These are phyloP conservation scores for Callipepla californica DNA, from an alignment of 2,113 vertebrate genomes.

Conservation along the genomic window DNA sequence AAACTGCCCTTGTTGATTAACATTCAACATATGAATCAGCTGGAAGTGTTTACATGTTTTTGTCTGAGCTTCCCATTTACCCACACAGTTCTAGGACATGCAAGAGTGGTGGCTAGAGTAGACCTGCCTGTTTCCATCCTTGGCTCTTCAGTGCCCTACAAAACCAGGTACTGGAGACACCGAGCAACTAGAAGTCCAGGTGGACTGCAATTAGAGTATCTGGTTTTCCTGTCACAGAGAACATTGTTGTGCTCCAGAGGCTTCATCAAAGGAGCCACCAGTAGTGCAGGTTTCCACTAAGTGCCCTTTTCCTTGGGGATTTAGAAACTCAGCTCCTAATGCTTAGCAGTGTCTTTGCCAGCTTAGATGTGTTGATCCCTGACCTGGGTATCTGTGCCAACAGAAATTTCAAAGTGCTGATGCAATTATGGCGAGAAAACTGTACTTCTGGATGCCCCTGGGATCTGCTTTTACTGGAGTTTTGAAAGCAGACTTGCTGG, in stretches of 20 bases:
- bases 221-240: neutral
- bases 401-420: slow-evolving; percentile 38
- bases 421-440: neutral
- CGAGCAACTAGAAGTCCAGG: neutral
- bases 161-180: neutral
- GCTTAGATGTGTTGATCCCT: slow-evolving; percentile 1
- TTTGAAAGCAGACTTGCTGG: neutral
- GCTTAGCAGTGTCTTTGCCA: neutral
- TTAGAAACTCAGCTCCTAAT: neutral
- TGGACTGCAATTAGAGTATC: neutral
- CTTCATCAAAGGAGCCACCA: neutral
- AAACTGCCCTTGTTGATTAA: neutral
- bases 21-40: neutral
- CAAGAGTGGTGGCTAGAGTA: neutral
- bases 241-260: neutral
- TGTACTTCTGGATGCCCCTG: neutral
- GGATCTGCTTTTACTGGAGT: neutral
- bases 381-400: neutral
- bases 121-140: neutral
- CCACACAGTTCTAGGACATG: fast-evolving
- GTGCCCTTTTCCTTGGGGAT: neutral
- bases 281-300: neutral
- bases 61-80: neutral
- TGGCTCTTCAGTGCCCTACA: neutral
- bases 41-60: neutral